Conservation (phyloP, 2,113 vertebrate genomes). For the Reinhardtius hippoglossoides region DNA sequence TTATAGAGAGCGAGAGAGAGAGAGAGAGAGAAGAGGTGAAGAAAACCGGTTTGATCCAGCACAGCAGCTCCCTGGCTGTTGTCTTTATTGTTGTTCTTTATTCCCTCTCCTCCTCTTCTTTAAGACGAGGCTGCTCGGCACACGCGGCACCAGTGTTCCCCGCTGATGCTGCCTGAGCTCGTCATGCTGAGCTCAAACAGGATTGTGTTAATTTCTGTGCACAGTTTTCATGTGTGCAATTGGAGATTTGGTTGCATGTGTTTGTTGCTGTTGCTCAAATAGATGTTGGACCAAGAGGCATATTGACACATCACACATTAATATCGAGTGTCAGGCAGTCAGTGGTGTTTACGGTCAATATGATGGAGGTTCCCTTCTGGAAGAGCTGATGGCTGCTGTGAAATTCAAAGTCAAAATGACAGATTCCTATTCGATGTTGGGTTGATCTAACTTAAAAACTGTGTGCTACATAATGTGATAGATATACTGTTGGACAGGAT, state of each 20-base stretch:
- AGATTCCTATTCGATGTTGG: too few species aligned
- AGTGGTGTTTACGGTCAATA: slow-evolving; percentile 16
- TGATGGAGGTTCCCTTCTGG: not conserved
- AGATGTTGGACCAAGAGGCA: not conserved
- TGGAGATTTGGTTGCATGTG: not conserved
- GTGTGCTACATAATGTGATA: too few species aligned
- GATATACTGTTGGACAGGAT: too few species aligned
- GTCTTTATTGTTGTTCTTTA: slow-evolving; percentile 33
- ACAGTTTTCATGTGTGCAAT: not conserved
- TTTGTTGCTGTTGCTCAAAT: slow-evolving; percentile 13
- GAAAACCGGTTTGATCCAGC: slow-evolving; percentile 66
- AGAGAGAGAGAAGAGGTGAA: slow-evolving; percentile 27
- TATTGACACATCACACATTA: slow-evolving; percentile 36
- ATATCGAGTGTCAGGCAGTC: slow-evolving; percentile 4
- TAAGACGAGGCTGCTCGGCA: slow-evolving; percentile 4
- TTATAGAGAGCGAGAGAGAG: not conserved
- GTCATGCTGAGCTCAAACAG: slow-evolving; percentile 6
- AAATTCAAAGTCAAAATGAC: not conserved
- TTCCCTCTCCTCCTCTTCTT: slow-evolving; percentile 3
- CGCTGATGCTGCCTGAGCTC: slow-evolving; percentile 21
- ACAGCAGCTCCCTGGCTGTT: slow-evolving; percentile 14
- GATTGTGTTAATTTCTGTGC: slow-evolving; percentile 5
- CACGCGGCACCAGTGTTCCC: slow-evolving; percentile 4
- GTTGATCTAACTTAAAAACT: too few species aligned
- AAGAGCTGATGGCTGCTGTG: not conserved